Base-by-base conservation (phyloP, 2,888 invertebrate genomes). In the Papilio elwesi region DNA sequence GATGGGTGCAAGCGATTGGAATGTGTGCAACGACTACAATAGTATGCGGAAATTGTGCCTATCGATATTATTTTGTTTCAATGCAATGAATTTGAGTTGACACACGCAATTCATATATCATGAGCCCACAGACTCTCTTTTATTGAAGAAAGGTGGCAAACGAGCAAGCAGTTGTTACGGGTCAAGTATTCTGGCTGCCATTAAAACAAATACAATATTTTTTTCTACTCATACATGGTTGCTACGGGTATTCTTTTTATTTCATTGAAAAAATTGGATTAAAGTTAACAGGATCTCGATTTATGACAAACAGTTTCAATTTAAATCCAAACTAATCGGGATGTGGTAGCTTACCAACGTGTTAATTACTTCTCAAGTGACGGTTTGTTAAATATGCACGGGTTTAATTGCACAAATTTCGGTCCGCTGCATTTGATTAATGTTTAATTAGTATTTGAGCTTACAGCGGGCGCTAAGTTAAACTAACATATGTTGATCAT, bases 391-490 rank as follows among this genome's bases (percentile, higher is more conserved):
- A 85, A 85, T 84, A 87, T 86, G 80, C 82, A 87, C 81, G 83
- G 81, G 78, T 75, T 78, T 84, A 85, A 85, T 87, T 84, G 84
- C 85, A 85, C 84, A 83, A 80, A 80, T 79, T 79, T 80, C 76
- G 77, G 76, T 74, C 75, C 70, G 76, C 74, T 83, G 82, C 84
- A 84, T 81, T 83, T 85, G 82, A 88, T 86, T 83, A 85, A 87
- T 85, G 82, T 83, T 84, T 83, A 80, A 85, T 86, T 84, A 84
- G 78, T 80, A 78, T 80, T 69, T 59, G 72, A 69, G 65, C 74
- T 76, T 68, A 68, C 68, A n/a, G 13, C n/a, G n/a, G n/a, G n/a
- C 38, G 38, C 55, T 8, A 63, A 12, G 55, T 47, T 62, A 36
- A 38, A 51, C 38, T 26, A 48, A 53, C 53, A 66, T 66, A 59